A percentile compares a stretch with the other conserved stretches of the same genome.
Evolutionary conservation across 2,888 invertebrate genomes (phyloP).

Genomic region (Malachius bipustulatus): DNA sequence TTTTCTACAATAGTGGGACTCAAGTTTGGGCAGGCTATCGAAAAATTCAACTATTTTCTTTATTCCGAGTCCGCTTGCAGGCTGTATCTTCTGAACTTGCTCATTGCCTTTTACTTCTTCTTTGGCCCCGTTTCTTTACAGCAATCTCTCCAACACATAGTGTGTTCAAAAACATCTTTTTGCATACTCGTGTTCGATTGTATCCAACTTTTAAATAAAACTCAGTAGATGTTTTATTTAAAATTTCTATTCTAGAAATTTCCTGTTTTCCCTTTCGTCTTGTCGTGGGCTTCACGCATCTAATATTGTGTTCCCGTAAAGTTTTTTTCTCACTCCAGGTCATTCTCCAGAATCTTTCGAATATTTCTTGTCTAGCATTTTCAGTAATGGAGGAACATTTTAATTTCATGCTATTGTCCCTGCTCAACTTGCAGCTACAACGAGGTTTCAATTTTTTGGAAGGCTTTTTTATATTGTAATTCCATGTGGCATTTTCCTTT

Average conservation of each 20-base stretch:
- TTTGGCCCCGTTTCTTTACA: background rate
- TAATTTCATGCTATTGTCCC: background rate
- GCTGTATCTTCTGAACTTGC: too few species aligned
- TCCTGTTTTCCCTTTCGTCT: background rate
- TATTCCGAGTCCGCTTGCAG: too few species aligned
- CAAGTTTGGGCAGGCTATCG: conserved; percentile 5
- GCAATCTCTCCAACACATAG: background rate
- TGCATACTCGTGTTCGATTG: background rate
- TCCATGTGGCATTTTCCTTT: conserved; percentile 2
- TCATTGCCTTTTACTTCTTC: background rate
- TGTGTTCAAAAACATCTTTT: background rate
- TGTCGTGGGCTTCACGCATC: too few species aligned
- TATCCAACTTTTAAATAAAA: background rate
- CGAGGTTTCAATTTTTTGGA: background rate
- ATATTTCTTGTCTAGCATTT: background rate
- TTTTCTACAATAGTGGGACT: conserved; percentile 8
- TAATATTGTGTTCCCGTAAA: too few species aligned
- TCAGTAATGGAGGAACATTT: background rate
- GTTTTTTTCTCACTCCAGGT: background rate
- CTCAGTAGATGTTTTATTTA: too few species aligned
- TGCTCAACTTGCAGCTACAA: conserved; percentile 3
- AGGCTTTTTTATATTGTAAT: conserved; percentile 1
- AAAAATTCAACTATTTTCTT: conserved; percentile 1
- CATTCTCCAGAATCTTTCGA: background rate
- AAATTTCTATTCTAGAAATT: background rate